Evolutionary conservation across 1,140 invertebrate genomes (phyloP), one percentile per base, ranked within the genome.

Genomic region (Lepidurus packardi): DNA sequence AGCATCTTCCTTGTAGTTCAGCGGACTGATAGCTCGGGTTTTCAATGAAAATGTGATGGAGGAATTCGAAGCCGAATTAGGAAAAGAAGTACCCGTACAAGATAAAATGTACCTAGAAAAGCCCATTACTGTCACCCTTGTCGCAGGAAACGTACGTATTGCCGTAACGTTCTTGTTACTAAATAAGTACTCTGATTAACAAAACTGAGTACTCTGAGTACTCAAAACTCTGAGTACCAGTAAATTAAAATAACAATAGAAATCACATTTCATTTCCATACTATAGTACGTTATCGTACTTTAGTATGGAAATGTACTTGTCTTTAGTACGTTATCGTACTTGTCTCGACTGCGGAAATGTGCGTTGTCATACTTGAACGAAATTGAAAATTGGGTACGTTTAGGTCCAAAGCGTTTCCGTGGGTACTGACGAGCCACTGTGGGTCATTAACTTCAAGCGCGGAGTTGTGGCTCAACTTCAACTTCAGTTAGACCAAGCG

Each of bases 401-500:
- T 73, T 45, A 78, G 78, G 78, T 78, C 5, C 73, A 78, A 43
- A 74, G n/a, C 9, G 78, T 78, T 43, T 43, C 73, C 13, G 75
- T 78, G 41, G 73, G 78, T 44, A 41, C 34, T 11, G 78, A 78
- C 21, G 78, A 78, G 44, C 76, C 75, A 25, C 24, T 77, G 42
- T 80, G 79, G 79, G 65, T 77, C 73, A 74, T 77, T 5, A 80
- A 80, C 53, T 74, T 80, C 44, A 76, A 80, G 42, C 45, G 73
- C 34, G 75, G 76, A 25, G 34, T 80, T 9, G 79, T 73, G 16
- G 24, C 79, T 43, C 79, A 80, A 76, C 53, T 80, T 41, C 76
- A 77, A 25, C 34, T 80, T 25, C 79, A 80, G 10, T 73, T 78
- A 7, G 78, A 78, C 45, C 43, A 73, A 43, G 13, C 25, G 21